phyloP scores from a whole-genome alignment of 2,113 vertebrate genomes.

The Zosterops borbonicus region DNA sequence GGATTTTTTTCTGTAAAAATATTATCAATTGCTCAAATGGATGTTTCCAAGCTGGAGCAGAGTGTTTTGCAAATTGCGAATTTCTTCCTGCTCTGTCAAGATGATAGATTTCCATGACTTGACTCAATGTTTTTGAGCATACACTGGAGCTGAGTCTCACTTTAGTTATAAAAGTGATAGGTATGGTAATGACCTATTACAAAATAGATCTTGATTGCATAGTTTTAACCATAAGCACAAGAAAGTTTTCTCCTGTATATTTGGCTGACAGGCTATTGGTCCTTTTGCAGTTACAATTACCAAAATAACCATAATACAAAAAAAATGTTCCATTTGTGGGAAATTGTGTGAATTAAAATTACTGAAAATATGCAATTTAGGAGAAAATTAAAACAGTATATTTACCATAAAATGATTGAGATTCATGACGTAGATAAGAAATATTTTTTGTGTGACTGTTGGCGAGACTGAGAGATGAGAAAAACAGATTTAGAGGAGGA shows the following conservation, averaged over 20 bases:
- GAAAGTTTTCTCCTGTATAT: background rate
- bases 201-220: background rate
- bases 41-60: background rate
- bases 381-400: background rate
- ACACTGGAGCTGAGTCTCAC: background rate
- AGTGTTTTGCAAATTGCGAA: background rate
- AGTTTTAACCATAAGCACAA: background rate
- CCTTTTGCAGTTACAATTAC: background rate
- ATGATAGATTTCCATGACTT: background rate
- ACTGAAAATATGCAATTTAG: background rate
- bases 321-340: background rate
- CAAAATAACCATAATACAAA: background rate
- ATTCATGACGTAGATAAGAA: background rate
- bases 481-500: conserved; percentile 62
- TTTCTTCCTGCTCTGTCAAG: background rate
- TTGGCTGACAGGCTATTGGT: background rate
- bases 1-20: background rate
- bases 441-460: background rate
- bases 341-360: background rate
- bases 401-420: background rate
- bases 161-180: background rate
- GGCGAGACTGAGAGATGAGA: background rate
- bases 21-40: background rate
- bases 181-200: background rate
- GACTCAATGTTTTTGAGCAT: background rate